Conservation (phyloP, 2,113 vertebrate species). For the Stigmatopora argus region DNA sequence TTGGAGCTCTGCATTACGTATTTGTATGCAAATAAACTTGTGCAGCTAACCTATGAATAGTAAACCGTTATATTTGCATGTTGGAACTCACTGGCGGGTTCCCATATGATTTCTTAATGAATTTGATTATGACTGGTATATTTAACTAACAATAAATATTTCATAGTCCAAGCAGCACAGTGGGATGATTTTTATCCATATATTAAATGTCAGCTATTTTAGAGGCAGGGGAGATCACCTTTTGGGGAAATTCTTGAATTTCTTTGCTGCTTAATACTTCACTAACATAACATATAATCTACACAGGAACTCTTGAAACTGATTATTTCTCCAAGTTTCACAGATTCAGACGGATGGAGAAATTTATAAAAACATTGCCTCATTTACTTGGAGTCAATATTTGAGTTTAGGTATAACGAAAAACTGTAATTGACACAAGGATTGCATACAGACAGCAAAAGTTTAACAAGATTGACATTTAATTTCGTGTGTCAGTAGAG, state of each 20-base stretch:
- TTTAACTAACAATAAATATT: conserved; percentile 39
- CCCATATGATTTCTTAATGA: conserved; percentile 8
- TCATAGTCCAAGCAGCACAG: conserved; percentile 14
- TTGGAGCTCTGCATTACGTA: conserved; percentile 24
- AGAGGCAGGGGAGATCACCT: not conserved
- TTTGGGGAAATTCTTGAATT: not conserved
- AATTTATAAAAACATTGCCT: too few relatives aligned
- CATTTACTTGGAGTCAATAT: too few relatives aligned
- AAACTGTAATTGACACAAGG: too few relatives aligned
- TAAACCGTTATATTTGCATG: conserved; percentile 34
- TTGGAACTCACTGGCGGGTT: conserved; percentile 24
- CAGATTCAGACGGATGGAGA: too few relatives aligned
- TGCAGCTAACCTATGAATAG: conserved; percentile 26
- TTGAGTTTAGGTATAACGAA: too few relatives aligned
- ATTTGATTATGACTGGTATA: conserved; percentile 22
- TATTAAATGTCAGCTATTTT: not conserved
- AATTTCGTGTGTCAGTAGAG: too few relatives aligned
- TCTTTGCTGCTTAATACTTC: not conserved
- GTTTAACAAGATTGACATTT: too few relatives aligned
- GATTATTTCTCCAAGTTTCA: too few relatives aligned
- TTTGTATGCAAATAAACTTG: conserved; percentile 41
- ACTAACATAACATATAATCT: not conserved
- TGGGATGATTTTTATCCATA: not conserved
- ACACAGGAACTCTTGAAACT: not conserved
- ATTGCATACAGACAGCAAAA: too few relatives aligned